Conservation (phyloP, 2,888 invertebrate species). For the Lottia scabra region DNA sequence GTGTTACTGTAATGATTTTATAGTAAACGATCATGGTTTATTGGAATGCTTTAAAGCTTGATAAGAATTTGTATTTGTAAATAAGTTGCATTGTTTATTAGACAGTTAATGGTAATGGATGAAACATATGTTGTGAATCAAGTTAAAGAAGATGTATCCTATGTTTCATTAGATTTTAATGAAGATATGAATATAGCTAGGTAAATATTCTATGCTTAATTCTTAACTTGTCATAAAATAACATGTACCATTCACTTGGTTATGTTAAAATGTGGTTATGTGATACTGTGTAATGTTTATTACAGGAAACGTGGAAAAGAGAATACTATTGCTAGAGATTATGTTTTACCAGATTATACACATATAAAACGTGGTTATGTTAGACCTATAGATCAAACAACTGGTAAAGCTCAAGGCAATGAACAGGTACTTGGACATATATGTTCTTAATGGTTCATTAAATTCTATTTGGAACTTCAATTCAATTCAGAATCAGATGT, state of each 20-base stretch:
- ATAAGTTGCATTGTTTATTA: slow-evolving; percentile 55
- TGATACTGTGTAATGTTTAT: not conserved
- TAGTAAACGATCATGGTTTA: too few species aligned
- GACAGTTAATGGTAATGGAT: slow-evolving; percentile 97
- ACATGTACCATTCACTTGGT: too few species aligned
- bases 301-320: slow-evolving; percentile 68
- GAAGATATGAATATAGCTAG: slow-evolving; percentile 73
- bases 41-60: not conserved
- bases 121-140: slow-evolving; percentile 99
- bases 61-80: too few species aligned
- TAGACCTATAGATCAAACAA: slow-evolving; percentile 70
- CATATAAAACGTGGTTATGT: slow-evolving; percentile 85
- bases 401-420: slow-evolving; percentile 65
- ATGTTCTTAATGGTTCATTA: too few species aligned
- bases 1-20: too few species aligned
- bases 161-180: slow-evolving; percentile 86
- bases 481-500: too few species aligned
- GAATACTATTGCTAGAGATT: slow-evolving; percentile 84
- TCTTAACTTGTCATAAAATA: not conserved
- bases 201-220: slow-evolving; percentile 39
- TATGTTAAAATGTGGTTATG: too few species aligned
- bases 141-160: slow-evolving; percentile 97
- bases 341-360: slow-evolving; percentile 96
- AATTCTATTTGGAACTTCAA: too few species aligned
- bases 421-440: slow-evolving; percentile 66